These are phyloP conservation scores for Apis dorsata DNA, from an alignment of 1,140 invertebrate genomes.

Conservation along the genomic window DNA sequence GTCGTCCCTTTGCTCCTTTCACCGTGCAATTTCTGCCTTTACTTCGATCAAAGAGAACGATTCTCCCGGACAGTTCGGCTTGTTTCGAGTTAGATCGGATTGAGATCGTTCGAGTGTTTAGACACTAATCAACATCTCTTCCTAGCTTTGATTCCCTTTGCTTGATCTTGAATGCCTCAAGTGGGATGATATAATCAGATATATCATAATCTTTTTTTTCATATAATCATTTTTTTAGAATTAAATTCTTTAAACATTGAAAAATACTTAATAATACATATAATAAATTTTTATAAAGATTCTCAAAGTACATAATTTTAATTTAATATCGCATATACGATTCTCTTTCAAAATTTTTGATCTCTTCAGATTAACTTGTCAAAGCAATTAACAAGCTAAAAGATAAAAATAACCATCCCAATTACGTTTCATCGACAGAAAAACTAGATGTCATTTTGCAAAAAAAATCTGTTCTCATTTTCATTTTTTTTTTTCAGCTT, in stretches of 20 bases:
- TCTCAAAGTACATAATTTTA: too few relatives aligned
- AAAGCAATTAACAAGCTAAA: background rate
- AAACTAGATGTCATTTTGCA: background rate
- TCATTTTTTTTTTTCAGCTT: background rate
- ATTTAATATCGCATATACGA: too few relatives aligned
- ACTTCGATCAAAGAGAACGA: slow-evolving; percentile 52
- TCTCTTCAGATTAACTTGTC: background rate
- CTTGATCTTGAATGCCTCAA: background rate
- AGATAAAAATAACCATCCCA: background rate
- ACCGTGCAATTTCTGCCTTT: slow-evolving; percentile 40
- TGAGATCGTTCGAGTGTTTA: background rate
- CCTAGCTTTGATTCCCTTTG: background rate
- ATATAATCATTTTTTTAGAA: too few relatives aligned
- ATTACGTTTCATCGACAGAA: background rate
- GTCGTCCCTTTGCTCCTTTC: slow-evolving; percentile 53
- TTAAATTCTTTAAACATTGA: too few relatives aligned
- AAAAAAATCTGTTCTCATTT: background rate
- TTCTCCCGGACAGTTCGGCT: slow-evolving; percentile 30
- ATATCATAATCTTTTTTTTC: too few relatives aligned
- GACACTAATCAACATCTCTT: slow-evolving; percentile 45
- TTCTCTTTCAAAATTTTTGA: background rate
- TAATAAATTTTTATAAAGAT: too few relatives aligned
- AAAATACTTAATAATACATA: too few relatives aligned
- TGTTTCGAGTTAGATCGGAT: slow-evolving; percentile 14
- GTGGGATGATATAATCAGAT: too few relatives aligned